A percentile compares a stretch with the other conserved stretches of the same genome.
Evolutionary conservation across 2,797 vertebrate genomes (phyloP).

Genomic region (Caiman crocodilus): DNA sequence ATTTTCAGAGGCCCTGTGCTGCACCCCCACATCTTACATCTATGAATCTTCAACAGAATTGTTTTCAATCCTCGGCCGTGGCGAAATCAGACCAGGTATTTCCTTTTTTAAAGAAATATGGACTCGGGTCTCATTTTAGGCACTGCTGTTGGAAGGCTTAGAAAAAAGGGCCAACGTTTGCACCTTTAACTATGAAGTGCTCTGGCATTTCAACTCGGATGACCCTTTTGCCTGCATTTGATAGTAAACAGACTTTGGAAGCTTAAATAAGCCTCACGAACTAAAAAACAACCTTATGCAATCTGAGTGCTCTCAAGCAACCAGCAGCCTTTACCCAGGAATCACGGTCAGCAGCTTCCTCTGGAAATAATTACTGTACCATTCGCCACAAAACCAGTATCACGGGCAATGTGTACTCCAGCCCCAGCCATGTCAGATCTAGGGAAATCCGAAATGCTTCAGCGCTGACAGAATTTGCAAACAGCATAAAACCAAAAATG

Average conservation of each 20-base stretch:
- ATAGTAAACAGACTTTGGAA: conserved; percentile 3
- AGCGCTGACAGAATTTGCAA: neutral
- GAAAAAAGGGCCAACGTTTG: neutral
- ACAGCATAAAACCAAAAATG: no score
- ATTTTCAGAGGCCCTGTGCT: neutral
- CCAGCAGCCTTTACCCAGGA: neutral
- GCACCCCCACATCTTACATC: fast-evolving
- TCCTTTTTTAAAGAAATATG: neutral
- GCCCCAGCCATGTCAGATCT: neutral
- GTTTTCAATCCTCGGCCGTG: neutral
- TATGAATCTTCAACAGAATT: neutral
- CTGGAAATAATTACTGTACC: conserved; percentile 13
- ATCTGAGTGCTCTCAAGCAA: neutral
- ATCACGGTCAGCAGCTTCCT: neutral
- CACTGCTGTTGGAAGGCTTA: neutral
- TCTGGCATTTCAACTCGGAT: neutral
- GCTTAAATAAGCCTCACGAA: neutral
- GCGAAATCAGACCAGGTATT: neutral
- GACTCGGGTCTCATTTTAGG: neutral
- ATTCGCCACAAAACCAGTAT: neutral
- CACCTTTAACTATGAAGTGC: neutral
- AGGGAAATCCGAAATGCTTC: neutral
- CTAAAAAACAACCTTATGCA: neutral
- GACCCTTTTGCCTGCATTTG: neutral
- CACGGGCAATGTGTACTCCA: neutral